Evolutionary conservation across 2,888 invertebrate genomes (phyloP).

Genomic region (Phlogophora meticulosa): DNA sequence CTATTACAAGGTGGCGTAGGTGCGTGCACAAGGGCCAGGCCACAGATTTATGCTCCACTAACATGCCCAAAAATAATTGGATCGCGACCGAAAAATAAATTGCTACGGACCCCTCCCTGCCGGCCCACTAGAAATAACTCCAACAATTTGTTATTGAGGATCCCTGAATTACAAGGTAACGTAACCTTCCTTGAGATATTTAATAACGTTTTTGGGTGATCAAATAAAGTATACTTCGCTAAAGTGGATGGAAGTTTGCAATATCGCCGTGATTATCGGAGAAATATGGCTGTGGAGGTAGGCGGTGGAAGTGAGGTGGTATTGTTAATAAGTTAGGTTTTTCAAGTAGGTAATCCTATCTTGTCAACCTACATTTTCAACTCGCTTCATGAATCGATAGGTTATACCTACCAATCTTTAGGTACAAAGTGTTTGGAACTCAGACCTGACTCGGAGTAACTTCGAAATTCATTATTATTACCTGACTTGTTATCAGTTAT

Average conservation of each 20-base stretch:
- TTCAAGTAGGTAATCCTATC: conserved; percentile 19
- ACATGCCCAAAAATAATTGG: conserved; percentile 90
- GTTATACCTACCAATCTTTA: background rate
- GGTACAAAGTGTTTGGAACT: background rate
- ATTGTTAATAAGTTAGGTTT: conserved; percentile 36
- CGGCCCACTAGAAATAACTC: conserved; percentile 77
- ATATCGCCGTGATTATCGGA: conserved; percentile 58
- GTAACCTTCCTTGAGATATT: conserved; percentile 60
- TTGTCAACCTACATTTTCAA: conserved; percentile 10
- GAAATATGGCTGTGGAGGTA: conserved; percentile 40
- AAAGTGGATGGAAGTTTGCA: conserved; percentile 60
- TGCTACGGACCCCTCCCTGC: conserved; percentile 72
- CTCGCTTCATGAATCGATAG: background rate
- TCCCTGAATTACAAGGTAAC: conserved; percentile 76
- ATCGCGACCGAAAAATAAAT: conserved; percentile 89
- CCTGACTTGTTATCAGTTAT: background rate
- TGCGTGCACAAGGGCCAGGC: conserved; percentile 72
- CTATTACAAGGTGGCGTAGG: conserved; percentile 72
- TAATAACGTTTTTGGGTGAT: conserved; percentile 66
- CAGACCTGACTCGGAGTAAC: background rate
- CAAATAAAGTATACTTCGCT: conserved; percentile 62
- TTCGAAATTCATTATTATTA: conserved; percentile 2
- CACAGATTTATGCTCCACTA: conserved; percentile 86
- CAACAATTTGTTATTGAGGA: conserved; percentile 84
- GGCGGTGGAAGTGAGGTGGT: conserved; percentile 1